phyloP scores from a whole-genome alignment of 2,113 vertebrate genomes.

The Aix galericulata region DNA sequence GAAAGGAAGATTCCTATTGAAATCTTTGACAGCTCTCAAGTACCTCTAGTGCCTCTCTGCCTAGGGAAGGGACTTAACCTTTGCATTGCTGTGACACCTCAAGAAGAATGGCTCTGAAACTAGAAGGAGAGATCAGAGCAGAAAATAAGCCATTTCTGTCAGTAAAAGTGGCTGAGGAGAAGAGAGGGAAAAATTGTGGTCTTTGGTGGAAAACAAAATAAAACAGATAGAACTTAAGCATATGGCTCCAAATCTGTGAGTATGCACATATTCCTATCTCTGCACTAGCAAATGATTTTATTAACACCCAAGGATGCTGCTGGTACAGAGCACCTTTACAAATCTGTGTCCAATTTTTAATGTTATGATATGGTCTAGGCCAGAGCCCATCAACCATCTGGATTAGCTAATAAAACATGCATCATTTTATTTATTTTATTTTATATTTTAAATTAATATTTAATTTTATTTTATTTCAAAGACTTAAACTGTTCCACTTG shows the following conservation, averaged over 20 bases:
- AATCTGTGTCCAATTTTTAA: background rate
- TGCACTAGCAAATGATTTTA: background rate
- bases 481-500: background rate
- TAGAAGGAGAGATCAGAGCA: constrained; percentile 8
- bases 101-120: constrained; percentile 22
- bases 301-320: background rate
- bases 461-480: background rate
- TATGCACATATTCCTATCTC: background rate
- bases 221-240: constrained; percentile 27
- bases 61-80: constrained; percentile 31
- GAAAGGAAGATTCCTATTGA: constrained; percentile 39
- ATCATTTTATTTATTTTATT: background rate
- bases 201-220: constrained; percentile 17
- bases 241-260: constrained; percentile 48
- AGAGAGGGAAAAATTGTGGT: background rate
- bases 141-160: background rate
- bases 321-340: background rate
- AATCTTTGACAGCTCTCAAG: constrained; percentile 43
- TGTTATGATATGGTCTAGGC: background rate
- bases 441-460: no score
- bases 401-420: background rate
- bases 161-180: background rate
- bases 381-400: background rate
- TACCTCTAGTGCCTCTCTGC: constrained; percentile 33
- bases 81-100: background rate